phyloP scores from a whole-genome alignment of 1,140 invertebrate genomes.

The Psix sp. region DNA sequence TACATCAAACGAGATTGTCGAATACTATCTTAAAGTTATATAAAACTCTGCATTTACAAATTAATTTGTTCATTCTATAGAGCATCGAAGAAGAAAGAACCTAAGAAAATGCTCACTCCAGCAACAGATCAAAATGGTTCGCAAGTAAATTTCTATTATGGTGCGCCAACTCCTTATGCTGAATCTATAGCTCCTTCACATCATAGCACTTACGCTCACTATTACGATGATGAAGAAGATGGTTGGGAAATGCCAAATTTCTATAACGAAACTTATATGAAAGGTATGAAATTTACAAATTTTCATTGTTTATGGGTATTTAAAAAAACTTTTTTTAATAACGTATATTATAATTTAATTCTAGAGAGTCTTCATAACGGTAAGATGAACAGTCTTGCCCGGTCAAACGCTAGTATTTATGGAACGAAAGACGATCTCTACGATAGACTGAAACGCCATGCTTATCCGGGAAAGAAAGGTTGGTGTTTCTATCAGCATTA shows the following conservation, averaged over 20 bases:
- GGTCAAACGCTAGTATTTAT: conserved; percentile 95
- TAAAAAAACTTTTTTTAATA: too few relatives aligned
- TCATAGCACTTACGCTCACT: conserved; percentile 96
- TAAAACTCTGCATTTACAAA: background rate
- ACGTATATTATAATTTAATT: conserved; percentile 27
- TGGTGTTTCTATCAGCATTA: conserved; percentile 7
- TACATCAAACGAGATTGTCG: too few relatives aligned
- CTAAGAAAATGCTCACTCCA: conserved; percentile 90
- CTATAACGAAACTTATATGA: conserved; percentile 98
- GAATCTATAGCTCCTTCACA: conserved; percentile 96
- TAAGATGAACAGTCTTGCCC: conserved; percentile 92
- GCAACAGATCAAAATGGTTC: conserved; percentile 92
- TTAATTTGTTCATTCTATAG: conserved; percentile 72
- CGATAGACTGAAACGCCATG: conserved; percentile 95
- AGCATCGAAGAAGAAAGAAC: conserved; percentile 88
- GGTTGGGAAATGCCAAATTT: conserved; percentile 99
- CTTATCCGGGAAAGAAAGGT: conserved; percentile 97
- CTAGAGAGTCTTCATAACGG: conserved; percentile 88
- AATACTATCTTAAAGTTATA: too few relatives aligned
- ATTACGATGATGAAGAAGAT: conserved; percentile 95
- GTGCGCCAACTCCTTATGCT: conserved; percentile 92
- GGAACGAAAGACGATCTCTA: conserved; percentile 97
- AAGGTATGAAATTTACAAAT: too few relatives aligned
- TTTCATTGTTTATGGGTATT: too few relatives aligned
- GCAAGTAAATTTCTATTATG: conserved; percentile 97